Evolutionary conservation across 2,797 vertebrate species (phyloP).

Genomic region (Pseudochirops cupreus): DNA sequence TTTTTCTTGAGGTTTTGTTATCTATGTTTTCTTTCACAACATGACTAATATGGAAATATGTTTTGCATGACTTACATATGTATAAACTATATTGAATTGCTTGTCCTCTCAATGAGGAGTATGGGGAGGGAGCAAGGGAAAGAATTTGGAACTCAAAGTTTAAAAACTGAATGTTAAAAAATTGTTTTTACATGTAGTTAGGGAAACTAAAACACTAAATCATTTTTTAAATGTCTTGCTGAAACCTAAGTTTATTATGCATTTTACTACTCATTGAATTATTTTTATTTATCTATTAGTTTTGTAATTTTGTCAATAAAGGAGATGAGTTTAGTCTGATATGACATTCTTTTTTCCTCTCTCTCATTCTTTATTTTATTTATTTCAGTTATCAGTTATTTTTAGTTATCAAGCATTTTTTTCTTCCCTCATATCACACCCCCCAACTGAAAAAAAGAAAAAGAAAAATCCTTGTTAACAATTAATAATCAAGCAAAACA

Average conservation of each 20-base stretch:
- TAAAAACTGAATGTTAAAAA: too few relatives aligned
- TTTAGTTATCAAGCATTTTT: background rate
- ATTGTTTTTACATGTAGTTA: too few relatives aligned
- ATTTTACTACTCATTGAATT: background rate
- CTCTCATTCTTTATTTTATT: background rate
- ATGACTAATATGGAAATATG: too few relatives aligned
- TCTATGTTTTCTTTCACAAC: too few relatives aligned
- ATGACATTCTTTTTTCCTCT: background rate
- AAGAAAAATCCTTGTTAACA: background rate
- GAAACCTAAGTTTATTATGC: background rate
- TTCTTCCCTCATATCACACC: background rate
- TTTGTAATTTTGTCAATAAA: background rate
- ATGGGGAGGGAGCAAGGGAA: too few relatives aligned
- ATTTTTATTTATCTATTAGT: background rate
- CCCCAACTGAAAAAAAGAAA: background rate
- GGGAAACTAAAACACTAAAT: too few relatives aligned
- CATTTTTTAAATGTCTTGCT: background rate
- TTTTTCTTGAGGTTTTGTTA: too few relatives aligned
- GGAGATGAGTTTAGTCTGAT: background rate
- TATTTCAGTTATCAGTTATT: too few relatives aligned
- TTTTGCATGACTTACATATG: too few relatives aligned
- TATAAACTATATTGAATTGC: too few relatives aligned
- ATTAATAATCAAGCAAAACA: background rate
- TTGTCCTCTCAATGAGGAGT: too few relatives aligned
- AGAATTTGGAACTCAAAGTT: too few relatives aligned